Evolutionary conservation across 1,140 invertebrate species (phyloP).

Genomic region (Zeugodacus cucurbitae): DNA sequence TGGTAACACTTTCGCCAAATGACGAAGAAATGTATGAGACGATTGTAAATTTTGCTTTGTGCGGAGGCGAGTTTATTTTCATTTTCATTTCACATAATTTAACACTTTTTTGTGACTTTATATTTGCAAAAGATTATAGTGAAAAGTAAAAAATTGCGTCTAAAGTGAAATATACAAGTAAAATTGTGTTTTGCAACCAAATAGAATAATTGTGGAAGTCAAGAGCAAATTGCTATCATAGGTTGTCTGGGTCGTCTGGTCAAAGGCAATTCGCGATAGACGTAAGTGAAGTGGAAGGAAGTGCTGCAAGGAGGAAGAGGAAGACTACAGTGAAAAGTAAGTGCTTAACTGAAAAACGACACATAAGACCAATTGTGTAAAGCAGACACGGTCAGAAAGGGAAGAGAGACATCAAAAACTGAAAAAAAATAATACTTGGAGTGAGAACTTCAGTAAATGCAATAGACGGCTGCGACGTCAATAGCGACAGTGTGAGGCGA

Average conservation of each 20-base stretch:
- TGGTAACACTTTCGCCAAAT: not conserved
- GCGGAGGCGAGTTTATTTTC: conserved; percentile 33
- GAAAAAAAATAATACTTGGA: not conserved
- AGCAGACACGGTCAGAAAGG: not conserved
- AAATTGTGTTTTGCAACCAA: not conserved
- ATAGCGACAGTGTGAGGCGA: not conserved
- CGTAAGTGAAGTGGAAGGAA: not conserved
- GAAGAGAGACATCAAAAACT: not conserved
- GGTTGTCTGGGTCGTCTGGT: conserved; percentile 25
- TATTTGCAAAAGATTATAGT: not conserved
- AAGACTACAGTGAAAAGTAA: not conserved
- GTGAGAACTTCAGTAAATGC: not conserved
- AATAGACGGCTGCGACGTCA: conserved; percentile 41
- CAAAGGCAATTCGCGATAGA: conserved; percentile 15
- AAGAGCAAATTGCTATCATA: not conserved
- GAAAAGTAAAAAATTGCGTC: not conserved
- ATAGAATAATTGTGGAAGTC: not conserved
- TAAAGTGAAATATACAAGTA: not conserved
- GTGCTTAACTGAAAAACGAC: not conserved
- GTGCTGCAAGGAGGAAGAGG: not conserved
- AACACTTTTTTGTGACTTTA: not conserved
- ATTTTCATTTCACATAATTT: conserved; percentile 28
- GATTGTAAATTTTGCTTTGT: conserved; percentile 30
- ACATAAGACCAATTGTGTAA: not conserved
- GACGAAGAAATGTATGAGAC: conserved; percentile 17